phyloP scores from a whole-genome alignment of 2,888 invertebrate genomes.

The Nebria salina region DNA sequence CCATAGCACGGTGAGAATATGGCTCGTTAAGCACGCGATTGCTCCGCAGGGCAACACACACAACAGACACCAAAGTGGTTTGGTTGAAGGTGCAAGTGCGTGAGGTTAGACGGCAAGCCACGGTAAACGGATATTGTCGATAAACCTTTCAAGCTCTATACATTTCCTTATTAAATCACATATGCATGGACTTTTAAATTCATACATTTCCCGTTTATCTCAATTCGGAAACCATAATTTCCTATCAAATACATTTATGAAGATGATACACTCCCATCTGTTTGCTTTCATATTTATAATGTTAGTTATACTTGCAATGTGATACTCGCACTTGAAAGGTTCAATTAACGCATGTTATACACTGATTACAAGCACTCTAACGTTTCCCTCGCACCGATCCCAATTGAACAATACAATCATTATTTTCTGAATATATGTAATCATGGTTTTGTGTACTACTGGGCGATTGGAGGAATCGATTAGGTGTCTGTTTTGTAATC shows the following conservation, averaged over 20 bases:
- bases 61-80: conserved; percentile 7
- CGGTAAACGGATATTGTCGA: neutral
- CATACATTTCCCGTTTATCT: neutral
- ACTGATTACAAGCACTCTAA: conserved; percentile 49
- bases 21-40: conserved; percentile 32
- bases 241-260: neutral
- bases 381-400: neutral
- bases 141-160: neutral
- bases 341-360: conserved; percentile 50
- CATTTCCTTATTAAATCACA: neutral
- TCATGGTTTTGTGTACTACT: neutral
- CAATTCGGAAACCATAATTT: neutral
- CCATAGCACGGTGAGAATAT: conserved; percentile 19
- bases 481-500: conserved; percentile 16
- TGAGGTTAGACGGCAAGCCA: neutral
- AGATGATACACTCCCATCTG: neutral
- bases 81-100: neutral
- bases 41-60: conserved; percentile 5
- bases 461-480: neutral
- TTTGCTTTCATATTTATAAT: neutral
- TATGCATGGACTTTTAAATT: neutral
- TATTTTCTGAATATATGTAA: neutral
- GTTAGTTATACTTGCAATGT: conserved; percentile 12
- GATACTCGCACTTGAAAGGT: conserved; percentile 46
- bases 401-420: neutral